phyloP scores from a whole-genome alignment of 2,797 vertebrate species.

The Peromyscus aztecus region DNA sequence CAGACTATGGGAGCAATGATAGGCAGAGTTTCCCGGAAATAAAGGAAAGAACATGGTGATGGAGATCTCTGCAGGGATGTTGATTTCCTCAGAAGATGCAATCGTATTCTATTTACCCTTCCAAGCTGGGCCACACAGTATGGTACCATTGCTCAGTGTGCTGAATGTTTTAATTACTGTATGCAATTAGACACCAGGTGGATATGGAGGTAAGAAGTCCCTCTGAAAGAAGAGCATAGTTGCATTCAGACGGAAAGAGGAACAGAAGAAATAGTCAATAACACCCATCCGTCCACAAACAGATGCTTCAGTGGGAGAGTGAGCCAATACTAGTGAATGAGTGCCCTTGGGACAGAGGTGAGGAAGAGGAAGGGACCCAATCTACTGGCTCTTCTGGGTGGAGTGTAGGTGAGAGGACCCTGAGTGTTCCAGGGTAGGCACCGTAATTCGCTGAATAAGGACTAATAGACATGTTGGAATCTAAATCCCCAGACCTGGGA shows the following conservation, averaged over 20 bases:
- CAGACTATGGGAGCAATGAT: neutral
- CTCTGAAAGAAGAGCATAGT: neutral
- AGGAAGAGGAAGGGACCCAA: neutral
- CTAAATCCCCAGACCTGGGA: neutral
- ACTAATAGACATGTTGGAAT: neutral
- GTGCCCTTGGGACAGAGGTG: neutral
- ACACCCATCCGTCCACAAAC: neutral
- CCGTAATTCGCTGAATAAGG: neutral
- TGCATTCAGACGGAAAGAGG: neutral
- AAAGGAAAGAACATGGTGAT: neutral
- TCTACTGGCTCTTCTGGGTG: neutral
- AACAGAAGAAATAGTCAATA: neutral
- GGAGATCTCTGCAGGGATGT: neutral
- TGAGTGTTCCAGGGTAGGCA: rapidly evolving
- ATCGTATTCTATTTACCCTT: neutral
- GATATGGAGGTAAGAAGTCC: neutral
- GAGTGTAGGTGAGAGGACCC: rapidly evolving
- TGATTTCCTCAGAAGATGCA: conserved; percentile 20
- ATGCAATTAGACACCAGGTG: neutral
- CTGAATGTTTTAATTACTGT: neutral
- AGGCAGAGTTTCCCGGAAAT: neutral
- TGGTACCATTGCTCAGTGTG: neutral
- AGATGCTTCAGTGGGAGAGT: neutral
- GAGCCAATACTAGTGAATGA: neutral
- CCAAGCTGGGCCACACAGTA: neutral